Conservation (phyloP, 2,888 invertebrate species). For the Uropetala carovei region DNA sequence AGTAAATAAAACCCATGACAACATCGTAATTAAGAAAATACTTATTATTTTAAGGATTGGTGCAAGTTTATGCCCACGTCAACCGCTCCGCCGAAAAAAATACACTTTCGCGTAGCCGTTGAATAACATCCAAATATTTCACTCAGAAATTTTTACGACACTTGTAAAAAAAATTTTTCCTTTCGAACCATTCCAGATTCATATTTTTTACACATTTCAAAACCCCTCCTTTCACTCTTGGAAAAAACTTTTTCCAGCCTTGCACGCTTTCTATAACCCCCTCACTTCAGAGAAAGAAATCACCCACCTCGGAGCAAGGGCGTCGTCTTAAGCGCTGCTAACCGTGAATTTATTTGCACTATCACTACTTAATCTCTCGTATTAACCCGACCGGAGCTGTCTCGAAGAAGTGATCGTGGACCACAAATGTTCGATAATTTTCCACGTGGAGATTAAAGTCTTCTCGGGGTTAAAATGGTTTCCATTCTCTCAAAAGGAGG, state of each 20-base stretch:
- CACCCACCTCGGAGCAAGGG: conserved; percentile 43
- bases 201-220: conserved; percentile 54
- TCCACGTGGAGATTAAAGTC: background rate
- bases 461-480: background rate
- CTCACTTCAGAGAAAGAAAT: background rate
- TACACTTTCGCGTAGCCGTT: conserved; percentile 17
- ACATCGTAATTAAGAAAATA: conserved; percentile 52
- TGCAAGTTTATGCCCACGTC: conserved; percentile 53
- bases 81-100: conserved; percentile 24
- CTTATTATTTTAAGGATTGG: conserved; percentile 54
- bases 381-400: conserved; percentile 35
- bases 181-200: conserved; percentile 11
- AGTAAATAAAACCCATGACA: conserved; percentile 41
- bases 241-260: background rate
- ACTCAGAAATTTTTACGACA: conserved; percentile 56
- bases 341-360: conserved; percentile 62
- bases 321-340: conserved; percentile 31
- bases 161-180: conserved; percentile 7
- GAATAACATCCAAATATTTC: conserved; percentile 50
- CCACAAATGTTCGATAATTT: conserved; percentile 8
- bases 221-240: conserved; percentile 15
- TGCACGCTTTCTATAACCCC: background rate
- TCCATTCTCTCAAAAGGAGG: background rate
- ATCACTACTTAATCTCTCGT: conserved; percentile 48
- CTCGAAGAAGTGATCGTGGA: background rate